phyloP scores from a whole-genome alignment of 2,888 invertebrate species.

The Calliphora vomitoria region DNA sequence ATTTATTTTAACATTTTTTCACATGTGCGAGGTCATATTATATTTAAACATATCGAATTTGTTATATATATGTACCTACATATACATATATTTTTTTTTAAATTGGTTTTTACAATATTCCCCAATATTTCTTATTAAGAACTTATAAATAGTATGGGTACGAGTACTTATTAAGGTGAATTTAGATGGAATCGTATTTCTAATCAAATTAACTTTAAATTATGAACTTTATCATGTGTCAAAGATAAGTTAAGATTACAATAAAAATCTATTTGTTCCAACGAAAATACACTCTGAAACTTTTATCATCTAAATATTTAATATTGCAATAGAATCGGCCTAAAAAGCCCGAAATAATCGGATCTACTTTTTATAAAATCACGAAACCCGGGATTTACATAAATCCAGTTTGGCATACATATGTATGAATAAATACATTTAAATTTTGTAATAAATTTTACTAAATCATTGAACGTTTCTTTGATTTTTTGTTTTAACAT shows the following conservation, averaged over 20 bases:
- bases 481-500: no score
- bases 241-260: neutral
- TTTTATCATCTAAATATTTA: neutral
- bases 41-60: neutral
- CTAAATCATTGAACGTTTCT: no score
- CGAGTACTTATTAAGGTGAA: no score
- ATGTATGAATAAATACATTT: no score
- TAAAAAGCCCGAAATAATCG: no score
- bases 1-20: constrained; percentile 3
- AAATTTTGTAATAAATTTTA: no score
- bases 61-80: no score
- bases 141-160: neutral
- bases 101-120: neutral
- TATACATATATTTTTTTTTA: neutral
- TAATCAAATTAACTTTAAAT: neutral
- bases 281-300: neutral
- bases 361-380: no score
- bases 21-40: constrained; percentile 3
- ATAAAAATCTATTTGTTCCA: neutral
- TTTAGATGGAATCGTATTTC: neutral
- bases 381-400: no score
- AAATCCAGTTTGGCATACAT: no score
- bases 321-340: no score
- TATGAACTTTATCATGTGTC: neutral
- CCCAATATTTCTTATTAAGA: neutral